Conservation (phyloP, 2,888 invertebrate genomes). For the Lacanobia wlatinum region DNA sequence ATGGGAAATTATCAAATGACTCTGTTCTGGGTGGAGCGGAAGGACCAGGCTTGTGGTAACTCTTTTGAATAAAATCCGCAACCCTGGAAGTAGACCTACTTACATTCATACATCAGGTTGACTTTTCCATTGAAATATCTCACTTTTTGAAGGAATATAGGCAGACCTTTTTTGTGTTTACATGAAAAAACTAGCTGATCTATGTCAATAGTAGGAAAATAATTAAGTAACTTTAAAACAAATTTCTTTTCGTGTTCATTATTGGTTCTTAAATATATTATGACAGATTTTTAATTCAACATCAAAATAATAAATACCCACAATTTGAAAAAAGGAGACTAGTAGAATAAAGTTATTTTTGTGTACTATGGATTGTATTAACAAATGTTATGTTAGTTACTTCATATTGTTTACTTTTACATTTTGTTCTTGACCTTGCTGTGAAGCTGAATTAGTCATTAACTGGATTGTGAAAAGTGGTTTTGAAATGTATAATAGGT, state of each 20-base stretch:
- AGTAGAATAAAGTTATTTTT: background rate
- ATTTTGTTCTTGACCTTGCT: slow-evolving; percentile 51
- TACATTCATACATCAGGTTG: background rate
- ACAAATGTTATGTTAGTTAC: slow-evolving; percentile 8
- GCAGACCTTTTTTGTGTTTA: background rate
- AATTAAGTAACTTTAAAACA: background rate
- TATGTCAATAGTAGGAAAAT: no score
- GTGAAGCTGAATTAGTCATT: background rate
- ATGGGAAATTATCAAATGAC: no score
- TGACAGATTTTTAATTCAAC: background rate
- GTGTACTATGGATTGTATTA: background rate
- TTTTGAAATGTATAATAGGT: background rate
- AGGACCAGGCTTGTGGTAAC: no score
- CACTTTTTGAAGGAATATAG: background rate
- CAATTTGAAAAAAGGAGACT: background rate
- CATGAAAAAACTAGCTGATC: background rate
- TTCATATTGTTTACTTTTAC: slow-evolving; percentile 48
- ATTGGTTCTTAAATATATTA: background rate
- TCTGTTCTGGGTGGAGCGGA: no score
- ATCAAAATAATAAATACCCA: slow-evolving; percentile 19
- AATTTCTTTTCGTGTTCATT: background rate
- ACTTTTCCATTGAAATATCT: background rate
- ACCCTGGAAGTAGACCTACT: background rate
- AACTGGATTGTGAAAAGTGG: slow-evolving; percentile 13
- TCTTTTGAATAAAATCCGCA: no score